Evolutionary conservation across 2,113 vertebrate species (phyloP).

Genomic region (Pedetes capensis): DNA sequence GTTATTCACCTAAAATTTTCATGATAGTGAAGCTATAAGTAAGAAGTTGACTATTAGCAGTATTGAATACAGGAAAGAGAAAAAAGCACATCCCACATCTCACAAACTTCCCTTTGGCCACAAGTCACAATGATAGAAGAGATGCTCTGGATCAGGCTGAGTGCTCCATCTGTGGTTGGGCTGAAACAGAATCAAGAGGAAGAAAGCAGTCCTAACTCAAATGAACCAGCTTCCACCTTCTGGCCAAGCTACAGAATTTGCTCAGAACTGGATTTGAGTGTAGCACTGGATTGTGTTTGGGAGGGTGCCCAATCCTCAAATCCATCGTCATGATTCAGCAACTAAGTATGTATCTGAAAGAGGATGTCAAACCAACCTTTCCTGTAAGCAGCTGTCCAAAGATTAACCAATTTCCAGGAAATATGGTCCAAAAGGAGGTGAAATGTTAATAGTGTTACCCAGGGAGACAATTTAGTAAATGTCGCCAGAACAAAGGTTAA

Average conservation of each 20-base stretch:
- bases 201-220: neutral
- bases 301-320: neutral
- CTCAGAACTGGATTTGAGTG: neutral
- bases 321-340: neutral
- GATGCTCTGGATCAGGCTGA: neutral
- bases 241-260: neutral
- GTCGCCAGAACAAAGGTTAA: neutral
- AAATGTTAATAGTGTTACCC: neutral
- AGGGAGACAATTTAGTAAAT: neutral
- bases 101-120: neutral
- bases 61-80: neutral
- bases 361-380: neutral
- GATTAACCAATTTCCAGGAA: neutral
- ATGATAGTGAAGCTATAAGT: neutral
- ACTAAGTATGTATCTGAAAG: neutral
- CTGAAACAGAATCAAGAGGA: neutral
- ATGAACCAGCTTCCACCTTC: neutral
- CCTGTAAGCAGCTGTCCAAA: neutral
- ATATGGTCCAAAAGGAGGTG: neutral
- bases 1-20: neutral
- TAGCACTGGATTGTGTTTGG: neutral
- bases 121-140: neutral
- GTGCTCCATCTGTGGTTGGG: no score
- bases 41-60: neutral
- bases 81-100: neutral